phyloP scores from a whole-genome alignment of 1,140 invertebrate genomes.

The Agraylea sexmaculata region DNA sequence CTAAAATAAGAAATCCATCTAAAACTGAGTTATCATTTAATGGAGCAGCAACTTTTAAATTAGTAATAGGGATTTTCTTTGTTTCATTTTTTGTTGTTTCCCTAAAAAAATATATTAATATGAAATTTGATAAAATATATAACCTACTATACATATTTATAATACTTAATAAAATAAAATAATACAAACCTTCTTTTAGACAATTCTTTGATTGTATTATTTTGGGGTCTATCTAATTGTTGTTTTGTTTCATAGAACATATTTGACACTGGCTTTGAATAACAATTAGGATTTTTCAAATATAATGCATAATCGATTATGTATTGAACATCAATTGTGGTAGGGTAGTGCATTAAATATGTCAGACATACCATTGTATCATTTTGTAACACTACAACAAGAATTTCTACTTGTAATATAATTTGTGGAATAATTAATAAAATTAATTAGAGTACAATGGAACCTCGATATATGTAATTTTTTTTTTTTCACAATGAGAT shows the following conservation, averaged over 20 bases:
- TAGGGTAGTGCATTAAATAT: conserved; percentile 17
- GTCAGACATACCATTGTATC: conserved; percentile 16
- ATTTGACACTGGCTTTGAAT: conserved; percentile 10
- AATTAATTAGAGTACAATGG: too few species aligned
- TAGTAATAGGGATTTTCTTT: conserved; percentile 8
- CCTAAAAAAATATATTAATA: background rate
- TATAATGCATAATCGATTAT: conserved; percentile 18
- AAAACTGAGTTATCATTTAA: conserved; percentile 11
- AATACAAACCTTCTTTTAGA: too few species aligned
- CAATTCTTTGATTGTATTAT: background rate
- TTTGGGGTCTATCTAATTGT: background rate
- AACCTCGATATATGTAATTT: too few species aligned
- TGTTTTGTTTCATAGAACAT: conserved; percentile 8
- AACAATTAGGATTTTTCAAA: conserved; percentile 15
- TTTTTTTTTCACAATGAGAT: too few species aligned
- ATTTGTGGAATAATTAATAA: too few species aligned
- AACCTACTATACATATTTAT: too few species aligned
- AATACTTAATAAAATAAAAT: too few species aligned
- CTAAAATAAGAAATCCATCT: conserved; percentile 13
- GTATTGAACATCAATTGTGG: conserved; percentile 18
- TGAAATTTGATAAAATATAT: background rate
- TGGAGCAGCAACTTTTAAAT: conserved; percentile 14
- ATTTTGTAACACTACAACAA: conserved; percentile 14
- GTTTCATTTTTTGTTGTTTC: background rate
- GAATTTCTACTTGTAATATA: too few species aligned